A percentile compares a stretch with the other conserved stretches of the same genome.
phyloP scores from a whole-genome alignment of 2,113 vertebrate species.

The Apteryx owenii region DNA sequence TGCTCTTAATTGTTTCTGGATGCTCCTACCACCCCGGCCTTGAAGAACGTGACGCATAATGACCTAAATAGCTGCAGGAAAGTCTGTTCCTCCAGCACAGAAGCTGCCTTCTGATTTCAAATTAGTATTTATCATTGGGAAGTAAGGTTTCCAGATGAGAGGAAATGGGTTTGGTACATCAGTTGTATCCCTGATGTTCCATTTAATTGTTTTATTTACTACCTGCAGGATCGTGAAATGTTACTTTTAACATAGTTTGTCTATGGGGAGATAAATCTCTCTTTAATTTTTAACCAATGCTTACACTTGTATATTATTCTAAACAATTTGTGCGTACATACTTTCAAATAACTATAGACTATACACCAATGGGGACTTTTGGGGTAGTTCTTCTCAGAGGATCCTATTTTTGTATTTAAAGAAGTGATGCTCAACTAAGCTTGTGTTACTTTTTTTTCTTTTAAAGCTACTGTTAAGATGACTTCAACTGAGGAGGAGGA shows the following conservation, averaged over 20 bases:
- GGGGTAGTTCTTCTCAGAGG: neutral
- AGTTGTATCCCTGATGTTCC: neutral
- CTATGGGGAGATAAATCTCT: neutral
- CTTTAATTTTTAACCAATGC: neutral
- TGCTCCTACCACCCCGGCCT: neutral
- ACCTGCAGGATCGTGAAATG: neutral
- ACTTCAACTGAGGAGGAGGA: neutral
- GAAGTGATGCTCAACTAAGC: neutral
- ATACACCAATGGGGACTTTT: neutral
- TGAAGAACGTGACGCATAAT: neutral
- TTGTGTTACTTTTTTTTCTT: neutral
- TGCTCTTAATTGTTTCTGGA: conserved; percentile 4
- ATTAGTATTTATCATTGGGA: neutral
- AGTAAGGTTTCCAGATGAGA: neutral
- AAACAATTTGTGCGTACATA: fast-evolving
- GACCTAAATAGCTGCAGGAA: neutral
- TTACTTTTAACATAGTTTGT: neutral
- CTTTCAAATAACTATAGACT: neutral
- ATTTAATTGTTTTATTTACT: neutral
- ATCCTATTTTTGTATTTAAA: neutral
- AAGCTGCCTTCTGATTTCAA: neutral
- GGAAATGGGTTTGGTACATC: neutral
- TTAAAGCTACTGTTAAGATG: neutral
- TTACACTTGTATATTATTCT: neutral
- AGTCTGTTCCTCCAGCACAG: neutral